Percentiles rank a stretch among this genome's conserved stretches.
Evolutionary conservation across 2,797 vertebrate genomes (phyloP).

Genomic region (Chelmon rostratus): DNA sequence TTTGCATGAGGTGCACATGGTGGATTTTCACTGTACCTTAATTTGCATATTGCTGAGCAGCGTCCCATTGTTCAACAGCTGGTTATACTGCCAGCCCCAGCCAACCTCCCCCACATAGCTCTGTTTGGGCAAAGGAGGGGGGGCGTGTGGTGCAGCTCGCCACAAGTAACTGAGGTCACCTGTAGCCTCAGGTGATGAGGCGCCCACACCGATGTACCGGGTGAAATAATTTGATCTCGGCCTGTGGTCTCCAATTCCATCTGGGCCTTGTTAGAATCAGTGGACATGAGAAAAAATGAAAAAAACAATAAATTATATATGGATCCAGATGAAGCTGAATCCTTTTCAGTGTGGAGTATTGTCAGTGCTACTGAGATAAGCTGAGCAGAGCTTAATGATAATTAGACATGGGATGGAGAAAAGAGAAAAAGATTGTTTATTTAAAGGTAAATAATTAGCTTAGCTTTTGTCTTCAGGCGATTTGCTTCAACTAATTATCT

Average conservation of each 20-base stretch:
- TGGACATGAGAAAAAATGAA: constrained; percentile 5
- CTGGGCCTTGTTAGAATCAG: constrained; percentile 80
- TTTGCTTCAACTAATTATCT: constrained; percentile 1
- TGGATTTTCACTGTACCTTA: constrained; percentile 77
- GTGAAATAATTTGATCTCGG: constrained; percentile 75
- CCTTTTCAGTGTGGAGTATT: not conserved
- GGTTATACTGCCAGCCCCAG: constrained; percentile 81
- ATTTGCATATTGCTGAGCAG: constrained; percentile 82
- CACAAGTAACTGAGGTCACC: constrained; percentile 83
- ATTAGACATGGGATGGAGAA: not conserved
- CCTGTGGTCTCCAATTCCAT: constrained; percentile 83
- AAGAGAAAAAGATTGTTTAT: not conserved
- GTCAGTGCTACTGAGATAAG: not conserved
- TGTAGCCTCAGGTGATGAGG: constrained; percentile 73
- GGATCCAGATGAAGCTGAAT: not conserved
- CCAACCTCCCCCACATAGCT: constrained; percentile 79
- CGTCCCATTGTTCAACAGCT: constrained; percentile 74
- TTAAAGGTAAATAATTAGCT: not conserved
- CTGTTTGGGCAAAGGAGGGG: constrained; percentile 59
- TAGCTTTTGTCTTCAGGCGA: not conserved
- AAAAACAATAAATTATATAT: not conserved
- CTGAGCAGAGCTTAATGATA: not conserved
- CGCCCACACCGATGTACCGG: constrained; percentile 72
- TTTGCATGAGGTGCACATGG: constrained; percentile 7
- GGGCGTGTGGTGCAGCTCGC: constrained; percentile 56